Evolutionary conservation across 2,113 vertebrate genomes (phyloP).

Genomic region (Microtus pennsylvanicus): DNA sequence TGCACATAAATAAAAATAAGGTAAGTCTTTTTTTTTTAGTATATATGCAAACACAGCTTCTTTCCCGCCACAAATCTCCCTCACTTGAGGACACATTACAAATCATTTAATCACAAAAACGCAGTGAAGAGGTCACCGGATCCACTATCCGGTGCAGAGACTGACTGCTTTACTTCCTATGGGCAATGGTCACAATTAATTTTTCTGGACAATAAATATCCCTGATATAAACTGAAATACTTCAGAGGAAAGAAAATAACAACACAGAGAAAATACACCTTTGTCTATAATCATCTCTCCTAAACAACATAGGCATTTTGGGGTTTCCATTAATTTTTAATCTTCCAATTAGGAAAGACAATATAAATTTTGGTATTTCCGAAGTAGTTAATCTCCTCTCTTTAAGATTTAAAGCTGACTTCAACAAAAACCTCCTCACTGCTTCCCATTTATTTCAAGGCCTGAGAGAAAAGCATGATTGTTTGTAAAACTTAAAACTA

Average conservation of each 20-base stretch:
- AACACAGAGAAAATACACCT: slow-evolving; percentile 16
- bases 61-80: slow-evolving; percentile 80
- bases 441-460: slow-evolving; percentile 35
- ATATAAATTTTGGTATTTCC: slow-evolving; percentile 44
- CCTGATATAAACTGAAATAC: slow-evolving; percentile 41
- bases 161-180: slow-evolving; percentile 12
- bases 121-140: background rate
- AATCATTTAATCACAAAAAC: slow-evolving; percentile 72
- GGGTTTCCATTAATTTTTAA: slow-evolving; percentile 56
- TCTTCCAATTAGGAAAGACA: slow-evolving; percentile 16
- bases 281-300: background rate
- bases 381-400: slow-evolving; percentile 48
- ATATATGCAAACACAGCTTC: slow-evolving; percentile 50
- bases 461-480: slow-evolving; percentile 12
- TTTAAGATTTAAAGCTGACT: slow-evolving; percentile 59
- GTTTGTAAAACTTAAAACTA: slow-evolving; percentile 36
- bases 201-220: background rate
- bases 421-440: slow-evolving; percentile 16
- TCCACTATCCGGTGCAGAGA: background rate
- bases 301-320: slow-evolving; percentile 19
- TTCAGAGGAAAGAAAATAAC: slow-evolving; percentile 17
- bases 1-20: background rate
- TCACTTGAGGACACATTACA: slow-evolving; percentile 74
- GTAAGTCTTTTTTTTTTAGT: slow-evolving; percentile 63
- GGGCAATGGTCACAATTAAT: slow-evolving; percentile 46